Evolutionary conservation across 2,888 invertebrate species (phyloP).

Genomic region (Belgica antarctica): DNA sequence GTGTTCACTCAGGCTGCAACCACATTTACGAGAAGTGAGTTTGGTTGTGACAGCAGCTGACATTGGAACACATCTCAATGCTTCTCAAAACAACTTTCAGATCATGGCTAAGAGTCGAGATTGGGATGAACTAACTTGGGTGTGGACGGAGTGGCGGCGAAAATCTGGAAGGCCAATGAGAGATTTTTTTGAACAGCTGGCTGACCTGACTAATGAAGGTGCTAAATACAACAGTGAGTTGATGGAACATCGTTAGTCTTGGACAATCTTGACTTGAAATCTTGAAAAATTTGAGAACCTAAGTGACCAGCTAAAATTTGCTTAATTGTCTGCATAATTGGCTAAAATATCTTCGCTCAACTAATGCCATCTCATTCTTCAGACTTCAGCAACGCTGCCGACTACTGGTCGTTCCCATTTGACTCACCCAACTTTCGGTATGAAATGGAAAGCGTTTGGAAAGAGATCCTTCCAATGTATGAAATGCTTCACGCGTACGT

Average conservation of each 20-base stretch:
- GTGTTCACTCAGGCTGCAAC: constrained; percentile 77
- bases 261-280: no score
- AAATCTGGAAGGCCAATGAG: constrained; percentile 77
- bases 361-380: constrained; percentile 40
- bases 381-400: constrained; percentile 86
- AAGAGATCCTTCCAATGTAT: constrained; percentile 80
- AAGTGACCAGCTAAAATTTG: no score
- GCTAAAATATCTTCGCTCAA: no score
- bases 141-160: constrained; percentile 89
- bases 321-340: no score
- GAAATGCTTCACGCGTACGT: constrained; percentile 87
- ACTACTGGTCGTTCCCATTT: constrained; percentile 86
- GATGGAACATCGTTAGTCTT: no score
- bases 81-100: constrained; percentile 21
- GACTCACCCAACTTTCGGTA: constrained; percentile 72
- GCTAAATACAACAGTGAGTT: constrained; percentile 76
- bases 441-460: constrained; percentile 80
- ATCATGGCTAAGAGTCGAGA: constrained; percentile 79
- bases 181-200: constrained; percentile 76
- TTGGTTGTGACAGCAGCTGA: no score
- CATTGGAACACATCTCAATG: neutral
- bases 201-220: constrained; percentile 76
- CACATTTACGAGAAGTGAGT: constrained; percentile 62
- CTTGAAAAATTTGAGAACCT: no score
- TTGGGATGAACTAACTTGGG: constrained; percentile 83